Percentiles rank a stretch among this genome's conserved stretches.
Conservation (phyloP, 2,113 vertebrate genomes). For the Micromys minutus region DNA sequence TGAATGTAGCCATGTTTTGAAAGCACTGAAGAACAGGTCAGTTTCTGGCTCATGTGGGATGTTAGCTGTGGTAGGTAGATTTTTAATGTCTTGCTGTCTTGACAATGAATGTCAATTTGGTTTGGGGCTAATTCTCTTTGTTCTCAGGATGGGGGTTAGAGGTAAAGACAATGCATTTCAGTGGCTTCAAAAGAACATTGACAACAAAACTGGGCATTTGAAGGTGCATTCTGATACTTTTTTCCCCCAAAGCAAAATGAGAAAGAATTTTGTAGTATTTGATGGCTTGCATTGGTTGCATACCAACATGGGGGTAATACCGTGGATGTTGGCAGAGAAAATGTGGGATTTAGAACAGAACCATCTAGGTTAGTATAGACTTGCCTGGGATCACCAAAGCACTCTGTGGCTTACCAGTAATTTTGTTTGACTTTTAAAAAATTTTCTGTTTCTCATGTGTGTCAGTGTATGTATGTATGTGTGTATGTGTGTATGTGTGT, state of each 20-base stretch:
- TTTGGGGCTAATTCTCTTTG: conserved; percentile 58
- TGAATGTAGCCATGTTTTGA: conserved; percentile 23
- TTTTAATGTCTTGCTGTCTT: conserved; percentile 65
- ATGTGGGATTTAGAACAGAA: neutral
- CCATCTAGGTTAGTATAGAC: neutral
- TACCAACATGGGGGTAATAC: conserved; percentile 41
- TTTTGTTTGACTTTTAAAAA: neutral
- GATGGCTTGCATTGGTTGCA: conserved; percentile 33
- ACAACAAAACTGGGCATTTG: conserved; percentile 46
- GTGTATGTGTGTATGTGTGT: neutral
- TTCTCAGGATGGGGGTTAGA: conserved; percentile 33
- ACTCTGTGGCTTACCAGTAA: neutral
- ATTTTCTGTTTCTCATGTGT: neutral
- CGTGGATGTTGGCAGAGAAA: neutral
- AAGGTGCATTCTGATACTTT: conserved; percentile 25
- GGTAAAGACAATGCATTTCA: conserved; percentile 29
- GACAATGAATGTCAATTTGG: conserved; percentile 48
- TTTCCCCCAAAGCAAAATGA: neutral
- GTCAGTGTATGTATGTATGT: neutral
- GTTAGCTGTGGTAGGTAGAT: conserved; percentile 32
- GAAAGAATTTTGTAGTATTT: conserved; percentile 37
- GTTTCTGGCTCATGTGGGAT: conserved; percentile 12
- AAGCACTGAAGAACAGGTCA: conserved; percentile 31
- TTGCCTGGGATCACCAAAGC: neutral
- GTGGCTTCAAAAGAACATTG: conserved; percentile 44